phyloP scores from a whole-genome alignment of 53 echinoderm and acorn worm genomes.

The Holothuria scabra region DNA sequence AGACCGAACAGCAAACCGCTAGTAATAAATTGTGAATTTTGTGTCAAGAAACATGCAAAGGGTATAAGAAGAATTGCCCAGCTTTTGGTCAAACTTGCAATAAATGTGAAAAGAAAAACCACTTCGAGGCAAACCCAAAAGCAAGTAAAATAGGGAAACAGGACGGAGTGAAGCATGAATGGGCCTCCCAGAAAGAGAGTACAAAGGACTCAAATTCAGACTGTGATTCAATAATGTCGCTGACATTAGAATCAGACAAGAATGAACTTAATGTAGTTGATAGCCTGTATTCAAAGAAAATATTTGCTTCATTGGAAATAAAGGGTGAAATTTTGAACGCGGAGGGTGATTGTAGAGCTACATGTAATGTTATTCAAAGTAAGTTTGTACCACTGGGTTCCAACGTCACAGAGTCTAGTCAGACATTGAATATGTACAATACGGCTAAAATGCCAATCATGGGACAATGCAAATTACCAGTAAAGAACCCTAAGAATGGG shows the following conservation, averaged over 20 bases:
- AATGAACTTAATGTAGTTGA: constrained; percentile 17
- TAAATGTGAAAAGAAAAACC: constrained; percentile 34
- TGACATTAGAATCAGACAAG: constrained; percentile 25
- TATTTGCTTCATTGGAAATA: constrained; percentile 44
- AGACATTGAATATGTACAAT: constrained; percentile 30
- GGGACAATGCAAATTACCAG: constrained; percentile 48
- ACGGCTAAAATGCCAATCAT: neutral
- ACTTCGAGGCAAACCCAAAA: constrained; percentile 16
- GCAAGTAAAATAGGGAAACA: neutral
- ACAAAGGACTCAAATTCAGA: constrained; percentile 5
- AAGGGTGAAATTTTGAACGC: constrained; percentile 40
- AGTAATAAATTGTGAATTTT: constrained; percentile 21
- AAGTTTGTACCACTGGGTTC: constrained; percentile 52
- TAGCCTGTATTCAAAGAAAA: constrained; percentile 43
- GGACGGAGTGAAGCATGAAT: neutral
- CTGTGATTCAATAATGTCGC: constrained; percentile 14
- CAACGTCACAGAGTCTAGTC: constrained; percentile 22
- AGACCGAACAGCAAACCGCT: neutral
- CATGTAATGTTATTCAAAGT: constrained; percentile 63
- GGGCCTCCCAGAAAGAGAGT: constrained; percentile 18
- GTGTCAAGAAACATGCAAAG: constrained; percentile 41
- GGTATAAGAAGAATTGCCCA: constrained; percentile 39
- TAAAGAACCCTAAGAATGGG: constrained; percentile 55
- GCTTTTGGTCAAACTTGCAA: constrained; percentile 49
- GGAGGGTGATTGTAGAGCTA: constrained; percentile 68